Evolutionary conservation across 1,140 invertebrate genomes (phyloP).

Genomic region (Zophobas morio): DNA sequence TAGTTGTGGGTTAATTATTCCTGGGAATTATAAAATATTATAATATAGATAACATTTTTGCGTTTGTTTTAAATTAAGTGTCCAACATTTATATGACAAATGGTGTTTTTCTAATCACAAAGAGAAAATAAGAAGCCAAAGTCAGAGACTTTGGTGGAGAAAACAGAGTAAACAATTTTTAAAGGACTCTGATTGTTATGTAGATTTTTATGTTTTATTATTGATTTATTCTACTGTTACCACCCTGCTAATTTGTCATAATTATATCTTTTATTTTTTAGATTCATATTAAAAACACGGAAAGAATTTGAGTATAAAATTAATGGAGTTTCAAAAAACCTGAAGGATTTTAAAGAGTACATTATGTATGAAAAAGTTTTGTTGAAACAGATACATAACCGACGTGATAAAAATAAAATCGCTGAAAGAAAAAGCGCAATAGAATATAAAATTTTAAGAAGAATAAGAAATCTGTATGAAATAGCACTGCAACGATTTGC

Average conservation of each 20-base stretch:
- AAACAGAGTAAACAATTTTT: too few species aligned
- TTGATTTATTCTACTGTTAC: too few species aligned
- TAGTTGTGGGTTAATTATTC: conserved; percentile 3
- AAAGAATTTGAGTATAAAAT: conserved; percentile 59
- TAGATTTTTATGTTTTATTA: too few species aligned
- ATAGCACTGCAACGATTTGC: conserved; percentile 56
- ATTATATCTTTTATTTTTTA: conserved; percentile 36
- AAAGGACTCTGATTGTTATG: too few species aligned
- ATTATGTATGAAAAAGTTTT: conserved; percentile 57
- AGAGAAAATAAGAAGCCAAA: not conserved
- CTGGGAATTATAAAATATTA: too few species aligned
- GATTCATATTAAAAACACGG: conserved; percentile 54
- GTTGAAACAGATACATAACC: conserved; percentile 52
- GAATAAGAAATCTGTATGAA: conserved; percentile 58
- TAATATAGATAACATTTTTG: not conserved
- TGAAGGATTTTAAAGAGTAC: conserved; percentile 56
- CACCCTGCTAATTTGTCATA: not conserved
- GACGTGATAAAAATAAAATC: conserved; percentile 53
- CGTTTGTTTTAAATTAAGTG: too few species aligned
- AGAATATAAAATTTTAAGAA: conserved; percentile 58
- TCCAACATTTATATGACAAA: too few species aligned
- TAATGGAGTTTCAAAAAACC: conserved; percentile 54
- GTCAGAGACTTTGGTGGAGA: too few species aligned
- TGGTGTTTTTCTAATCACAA: too few species aligned
- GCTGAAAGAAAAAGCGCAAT: conserved; percentile 54